Evolutionary conservation across 2,797 vertebrate species (phyloP), one percentile per base, ranked within the genome.

Genomic region (Epinephelus coioides): DNA sequence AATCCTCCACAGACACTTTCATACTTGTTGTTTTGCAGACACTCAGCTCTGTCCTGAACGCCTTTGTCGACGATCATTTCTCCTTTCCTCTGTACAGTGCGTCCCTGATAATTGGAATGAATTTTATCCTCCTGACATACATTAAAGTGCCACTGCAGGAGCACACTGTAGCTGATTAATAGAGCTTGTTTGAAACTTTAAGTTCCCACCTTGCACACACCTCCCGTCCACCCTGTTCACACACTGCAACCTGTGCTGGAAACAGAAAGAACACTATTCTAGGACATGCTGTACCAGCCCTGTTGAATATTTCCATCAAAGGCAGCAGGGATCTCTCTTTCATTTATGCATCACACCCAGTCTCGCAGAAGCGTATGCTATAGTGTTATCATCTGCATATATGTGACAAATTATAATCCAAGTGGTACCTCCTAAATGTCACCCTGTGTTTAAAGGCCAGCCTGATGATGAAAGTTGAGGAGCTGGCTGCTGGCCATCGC

Each of bases 361-460:
- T 51, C 40, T 50, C 49, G 0, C n/a, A 0, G 15, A 65, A 13
- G 51, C 19, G 8, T 17, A 5, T 8, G 17, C 15, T 67, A 19
- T 38, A 59, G 27, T 62, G 60, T 67, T 1, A 77, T 69, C 70
- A 73, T 18, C 73, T 76, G 67, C 66, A 21, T 30, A 47, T 59
- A 15, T 85, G 85, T 74, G 47, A 40, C 30, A 30, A 66, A 69
- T 81, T 19, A 44, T 2, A 40, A 44, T 34, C 21, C 1, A 3
- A 73, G 67, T 13, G 53, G 30, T 49, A 30, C 71, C 63, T 81
- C 38, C 79, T 75, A 71, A 88, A 86, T 86, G 88, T 88, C 92
- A 86, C n/a, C 5, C 62, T 23, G 70, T 64, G 71, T 91, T 90
- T 86, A 84, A 83, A 83, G 82, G 85, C 80, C 76, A 34, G 73